Conservation (phyloP, 2,888 invertebrate species). For the Tinea semifulvella region DNA sequence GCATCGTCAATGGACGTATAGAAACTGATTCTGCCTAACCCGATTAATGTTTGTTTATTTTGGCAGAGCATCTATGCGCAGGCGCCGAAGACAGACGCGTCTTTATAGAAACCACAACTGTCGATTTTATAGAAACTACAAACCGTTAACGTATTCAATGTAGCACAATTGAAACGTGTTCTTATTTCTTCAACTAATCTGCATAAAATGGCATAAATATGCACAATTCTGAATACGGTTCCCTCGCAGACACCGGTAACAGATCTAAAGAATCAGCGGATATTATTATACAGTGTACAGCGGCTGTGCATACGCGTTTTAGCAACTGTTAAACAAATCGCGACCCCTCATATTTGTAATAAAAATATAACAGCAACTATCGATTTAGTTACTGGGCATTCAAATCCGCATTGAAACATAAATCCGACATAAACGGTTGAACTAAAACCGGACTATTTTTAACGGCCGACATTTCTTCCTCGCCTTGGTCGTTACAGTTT, state of each 20-base stretch:
- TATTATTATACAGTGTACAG: background rate
- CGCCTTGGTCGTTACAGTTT: background rate
- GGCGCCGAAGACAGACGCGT: conserved; percentile 52
- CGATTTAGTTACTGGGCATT: conserved; percentile 7
- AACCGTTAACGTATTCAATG: conserved; percentile 6
- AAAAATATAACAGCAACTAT: conserved; percentile 36
- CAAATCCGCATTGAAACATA: background rate
- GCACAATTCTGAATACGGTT: background rate
- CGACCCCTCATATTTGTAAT: conserved; percentile 29
- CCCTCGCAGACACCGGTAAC: background rate
- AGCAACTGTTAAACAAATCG: conserved; percentile 23
- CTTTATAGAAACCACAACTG: conserved; percentile 25
- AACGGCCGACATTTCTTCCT: conserved; percentile 31
- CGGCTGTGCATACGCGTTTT: background rate
- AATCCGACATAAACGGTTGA: conserved; percentile 29
- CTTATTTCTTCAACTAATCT: background rate
- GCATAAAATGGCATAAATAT: no score
- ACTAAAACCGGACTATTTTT: conserved; percentile 36
- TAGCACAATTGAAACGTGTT: background rate
- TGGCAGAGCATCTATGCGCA: conserved; percentile 50
- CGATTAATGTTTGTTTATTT: conserved; percentile 48
- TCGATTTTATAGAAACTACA: conserved; percentile 5
- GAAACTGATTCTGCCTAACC: conserved; percentile 18
- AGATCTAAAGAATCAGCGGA: no score
- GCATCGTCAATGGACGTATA: conserved; percentile 5